A percentile compares a stretch with the other conserved stretches of the same genome.
Conservation (phyloP, 2,797 vertebrate genomes). For the Uromys caudimaculatus region DNA sequence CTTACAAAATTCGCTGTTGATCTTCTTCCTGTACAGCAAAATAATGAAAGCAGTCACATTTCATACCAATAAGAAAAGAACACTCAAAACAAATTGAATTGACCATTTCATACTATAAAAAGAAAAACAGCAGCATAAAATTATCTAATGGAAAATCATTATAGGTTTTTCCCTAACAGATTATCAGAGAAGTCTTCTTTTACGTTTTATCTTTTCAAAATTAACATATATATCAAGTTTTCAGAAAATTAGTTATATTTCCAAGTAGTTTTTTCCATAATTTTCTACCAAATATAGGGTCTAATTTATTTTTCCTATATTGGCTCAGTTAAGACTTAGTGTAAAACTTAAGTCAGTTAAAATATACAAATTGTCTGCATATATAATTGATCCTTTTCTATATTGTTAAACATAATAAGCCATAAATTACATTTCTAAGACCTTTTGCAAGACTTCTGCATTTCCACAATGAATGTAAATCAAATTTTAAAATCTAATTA, state of each 20-base stretch:
- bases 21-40: slow-evolving; percentile 90
- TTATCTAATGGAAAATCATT: slow-evolving; percentile 43
- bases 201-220: slow-evolving; percentile 52
- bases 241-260: slow-evolving; percentile 53
- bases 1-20: slow-evolving; percentile 93
- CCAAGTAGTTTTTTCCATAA: slow-evolving; percentile 42
- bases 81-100: slow-evolving; percentile 40
- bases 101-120: slow-evolving; percentile 24
- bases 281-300: neutral
- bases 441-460: slow-evolving; percentile 40
- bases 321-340: slow-evolving; percentile 29
- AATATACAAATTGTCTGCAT: slow-evolving; percentile 40
- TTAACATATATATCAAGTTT: slow-evolving; percentile 22
- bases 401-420: neutral
- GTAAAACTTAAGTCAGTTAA: slow-evolving; percentile 42
- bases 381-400: slow-evolving; percentile 4
- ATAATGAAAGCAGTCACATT: slow-evolving; percentile 54
- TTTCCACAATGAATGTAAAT: slow-evolving; percentile 58
- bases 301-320: slow-evolving; percentile 48
- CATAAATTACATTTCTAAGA: neutral
- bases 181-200: slow-evolving; percentile 21
- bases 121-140: neutral
- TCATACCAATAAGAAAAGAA: slow-evolving; percentile 42
- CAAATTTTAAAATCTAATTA: neutral
- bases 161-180: slow-evolving; percentile 52